Percentiles rank a stretch among this genome's conserved stretches.
phyloP scores from a whole-genome alignment of 2,113 vertebrate species.

The Sapajus apella region DNA sequence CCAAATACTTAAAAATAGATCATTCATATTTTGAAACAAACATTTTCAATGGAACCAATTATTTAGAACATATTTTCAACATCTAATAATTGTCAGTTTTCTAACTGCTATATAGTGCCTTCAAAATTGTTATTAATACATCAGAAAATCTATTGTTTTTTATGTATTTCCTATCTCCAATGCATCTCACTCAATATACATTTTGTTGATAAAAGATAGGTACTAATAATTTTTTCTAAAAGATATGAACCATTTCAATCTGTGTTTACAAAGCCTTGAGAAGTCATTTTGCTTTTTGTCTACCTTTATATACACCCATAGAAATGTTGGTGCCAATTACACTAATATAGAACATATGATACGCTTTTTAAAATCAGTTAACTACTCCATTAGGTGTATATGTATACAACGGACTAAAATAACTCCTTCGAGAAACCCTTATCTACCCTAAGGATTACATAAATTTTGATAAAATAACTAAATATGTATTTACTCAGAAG shows the following conservation, averaged over 20 bases:
- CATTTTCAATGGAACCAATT: background rate
- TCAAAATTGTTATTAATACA: conserved; percentile 1
- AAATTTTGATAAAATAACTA: conserved; percentile 57
- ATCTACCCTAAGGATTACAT: conserved; percentile 42
- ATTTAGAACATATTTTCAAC: background rate
- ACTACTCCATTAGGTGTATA: background rate
- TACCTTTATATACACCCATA: background rate
- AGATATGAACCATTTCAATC: background rate
- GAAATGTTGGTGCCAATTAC: background rate
- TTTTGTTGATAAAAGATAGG: background rate
- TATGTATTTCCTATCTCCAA: background rate
- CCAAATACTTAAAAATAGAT: background rate
- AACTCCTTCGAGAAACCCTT: background rate
- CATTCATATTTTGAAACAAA: conserved; percentile 1
- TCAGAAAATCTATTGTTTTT: background rate
- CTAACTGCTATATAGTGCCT: background rate
- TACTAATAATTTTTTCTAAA: background rate
- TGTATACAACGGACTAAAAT: background rate
- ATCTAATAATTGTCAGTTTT: background rate
- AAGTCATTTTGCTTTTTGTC: background rate
- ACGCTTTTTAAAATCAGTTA: background rate
- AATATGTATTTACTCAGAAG: conserved; percentile 54
- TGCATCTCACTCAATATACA: background rate
- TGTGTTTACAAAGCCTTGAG: background rate
- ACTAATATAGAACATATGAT: conserved; percentile 13